phyloP scores from a whole-genome alignment of 2,888 invertebrate species.

The Eristalinus sepulchralis region DNA sequence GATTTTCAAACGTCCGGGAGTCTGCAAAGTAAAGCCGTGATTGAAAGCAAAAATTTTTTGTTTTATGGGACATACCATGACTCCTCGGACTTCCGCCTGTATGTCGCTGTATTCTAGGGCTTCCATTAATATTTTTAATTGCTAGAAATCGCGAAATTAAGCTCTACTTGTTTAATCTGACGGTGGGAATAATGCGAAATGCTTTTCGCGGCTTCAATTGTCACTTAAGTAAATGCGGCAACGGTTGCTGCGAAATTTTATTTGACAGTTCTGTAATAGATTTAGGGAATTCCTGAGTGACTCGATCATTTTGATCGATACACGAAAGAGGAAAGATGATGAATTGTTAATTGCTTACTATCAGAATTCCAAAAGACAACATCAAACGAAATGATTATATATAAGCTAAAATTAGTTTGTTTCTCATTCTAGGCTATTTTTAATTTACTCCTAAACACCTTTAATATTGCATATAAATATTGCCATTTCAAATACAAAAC shows the following conservation, averaged over 20 bases:
- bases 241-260: neutral
- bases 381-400: no score
- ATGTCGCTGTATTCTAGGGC: constrained; percentile 94
- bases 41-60: neutral
- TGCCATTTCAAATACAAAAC: no score
- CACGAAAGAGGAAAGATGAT: no score
- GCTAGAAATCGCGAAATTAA: constrained; percentile 7
- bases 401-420: no score
- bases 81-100: constrained; percentile 91
- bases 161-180: neutral
- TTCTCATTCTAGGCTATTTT: no score
- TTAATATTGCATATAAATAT: no score
- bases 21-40: constrained; percentile 83
- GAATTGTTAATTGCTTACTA: no score
- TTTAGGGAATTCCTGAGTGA: no score
- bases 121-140: constrained; percentile 83
- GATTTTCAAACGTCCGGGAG: constrained; percentile 94
- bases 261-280: no score
- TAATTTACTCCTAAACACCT: no score
- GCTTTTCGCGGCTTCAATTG: constrained; percentile 3
- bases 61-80: constrained; percentile 86
- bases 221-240: constrained; percentile 20
- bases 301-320: no score
- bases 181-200: neutral
- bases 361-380: no score